Percentiles rank a stretch among this genome's conserved stretches.
phyloP scores from a whole-genome alignment of 1,140 invertebrate genomes.

The Drosophila truncata region DNA sequence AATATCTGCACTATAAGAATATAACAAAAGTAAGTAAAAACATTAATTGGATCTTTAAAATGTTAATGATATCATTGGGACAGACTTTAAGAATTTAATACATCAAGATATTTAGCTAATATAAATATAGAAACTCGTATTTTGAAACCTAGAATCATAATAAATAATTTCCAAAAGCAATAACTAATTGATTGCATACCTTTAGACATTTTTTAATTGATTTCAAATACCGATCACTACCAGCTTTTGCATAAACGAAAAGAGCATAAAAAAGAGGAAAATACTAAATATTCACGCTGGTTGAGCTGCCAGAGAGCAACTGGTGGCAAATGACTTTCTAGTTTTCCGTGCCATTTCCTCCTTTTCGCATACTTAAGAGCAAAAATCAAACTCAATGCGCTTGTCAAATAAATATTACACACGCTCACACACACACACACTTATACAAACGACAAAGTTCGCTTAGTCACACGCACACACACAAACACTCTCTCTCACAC shows the following conservation, averaged over 20 bases:
- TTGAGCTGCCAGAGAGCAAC: conserved; percentile 9
- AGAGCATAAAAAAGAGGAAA: not conserved
- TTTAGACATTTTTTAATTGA: not conserved
- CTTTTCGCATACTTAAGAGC: conserved; percentile 42
- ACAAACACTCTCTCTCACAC: conserved; percentile 1
- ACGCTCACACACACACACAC: conserved; percentile 24
- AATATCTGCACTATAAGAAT: too few species aligned
- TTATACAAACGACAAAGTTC: not conserved
- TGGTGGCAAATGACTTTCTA: conserved; percentile 55
- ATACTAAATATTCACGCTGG: not conserved
- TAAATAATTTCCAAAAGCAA: too few species aligned
- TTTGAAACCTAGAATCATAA: too few species aligned
- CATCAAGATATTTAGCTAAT: not conserved
- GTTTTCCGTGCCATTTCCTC: conserved; percentile 36
- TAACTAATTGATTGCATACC: not conserved
- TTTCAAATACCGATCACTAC: not conserved
- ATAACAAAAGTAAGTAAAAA: too few species aligned
- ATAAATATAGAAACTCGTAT: not conserved
- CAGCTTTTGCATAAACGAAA: not conserved
- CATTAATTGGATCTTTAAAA: not conserved
- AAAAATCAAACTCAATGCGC: conserved; percentile 57
- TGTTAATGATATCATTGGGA: not conserved
- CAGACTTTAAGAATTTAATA: not conserved
- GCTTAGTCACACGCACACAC: conserved; percentile 24
- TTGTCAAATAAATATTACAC: conserved; percentile 55